Evolutionary conservation across 2,888 invertebrate genomes (phyloP).

Genomic region (Meiosimyza platycephala): DNA sequence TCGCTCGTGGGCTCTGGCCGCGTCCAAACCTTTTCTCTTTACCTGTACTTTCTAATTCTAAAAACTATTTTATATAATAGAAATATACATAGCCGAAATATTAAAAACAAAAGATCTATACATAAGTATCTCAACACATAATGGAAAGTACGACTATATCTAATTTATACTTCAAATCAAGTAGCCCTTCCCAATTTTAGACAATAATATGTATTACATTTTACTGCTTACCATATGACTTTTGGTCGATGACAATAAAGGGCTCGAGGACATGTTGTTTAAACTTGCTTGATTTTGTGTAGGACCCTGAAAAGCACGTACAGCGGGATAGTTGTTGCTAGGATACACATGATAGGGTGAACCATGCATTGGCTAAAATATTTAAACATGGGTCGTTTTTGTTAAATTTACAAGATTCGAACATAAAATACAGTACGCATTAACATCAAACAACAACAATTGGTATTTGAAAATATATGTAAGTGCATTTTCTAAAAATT

Average conservation of each 20-base stretch:
- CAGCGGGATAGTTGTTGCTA: constrained; percentile 72
- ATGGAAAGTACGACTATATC: neutral
- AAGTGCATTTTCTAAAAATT: neutral
- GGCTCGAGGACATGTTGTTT: constrained; percentile 65
- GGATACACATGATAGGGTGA: constrained; percentile 83
- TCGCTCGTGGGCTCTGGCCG: too few species aligned
- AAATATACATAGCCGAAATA: too few species aligned
- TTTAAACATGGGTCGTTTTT: too few species aligned
- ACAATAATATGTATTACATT: constrained; percentile 19
- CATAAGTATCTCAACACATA: too few species aligned
- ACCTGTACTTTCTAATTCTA: too few species aligned
- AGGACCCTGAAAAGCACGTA: constrained; percentile 72
- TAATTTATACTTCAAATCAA: neutral
- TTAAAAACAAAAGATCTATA: too few species aligned
- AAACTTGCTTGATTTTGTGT: constrained; percentile 55
- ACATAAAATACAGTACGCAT: constrained; percentile 1
- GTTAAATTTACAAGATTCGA: neutral
- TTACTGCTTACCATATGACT: constrained; percentile 55
- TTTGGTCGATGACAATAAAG: constrained; percentile 61
- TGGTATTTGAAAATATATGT: neutral
- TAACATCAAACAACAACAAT: neutral
- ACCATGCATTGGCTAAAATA: constrained; percentile 60
- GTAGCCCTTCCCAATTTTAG: neutral
- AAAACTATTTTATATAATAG: too few species aligned
- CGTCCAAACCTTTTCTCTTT: too few species aligned